Conservation (phyloP, 2,797 vertebrate species). For the Rhinoraja longicauda region DNA sequence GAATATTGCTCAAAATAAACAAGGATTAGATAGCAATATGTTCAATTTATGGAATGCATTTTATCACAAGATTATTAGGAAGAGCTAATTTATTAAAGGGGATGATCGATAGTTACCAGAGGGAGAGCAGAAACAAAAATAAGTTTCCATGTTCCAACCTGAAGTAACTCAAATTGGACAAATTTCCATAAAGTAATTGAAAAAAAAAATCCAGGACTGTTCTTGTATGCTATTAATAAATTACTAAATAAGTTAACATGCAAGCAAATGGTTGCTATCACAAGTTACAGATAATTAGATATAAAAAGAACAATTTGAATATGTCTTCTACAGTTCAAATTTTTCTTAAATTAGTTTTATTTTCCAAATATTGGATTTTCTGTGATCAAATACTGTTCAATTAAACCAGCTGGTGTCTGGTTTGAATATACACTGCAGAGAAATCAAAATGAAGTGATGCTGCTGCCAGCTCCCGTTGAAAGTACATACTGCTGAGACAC, state of each 20-base stretch:
- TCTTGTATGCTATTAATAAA: background rate
- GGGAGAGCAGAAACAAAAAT: background rate
- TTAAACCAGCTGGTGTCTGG: background rate
- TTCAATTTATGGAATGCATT: background rate
- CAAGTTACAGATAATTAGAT: background rate
- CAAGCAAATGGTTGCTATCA: background rate
- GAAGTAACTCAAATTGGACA: background rate
- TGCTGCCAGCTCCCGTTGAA: background rate
- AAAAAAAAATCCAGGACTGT: background rate
- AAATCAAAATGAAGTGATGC: background rate
- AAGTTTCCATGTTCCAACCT: background rate
- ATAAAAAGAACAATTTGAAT: background rate
- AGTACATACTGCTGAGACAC: background rate
- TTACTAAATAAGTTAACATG: background rate
- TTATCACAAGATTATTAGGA: no score
- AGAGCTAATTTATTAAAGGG: background rate
- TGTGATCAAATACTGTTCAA: background rate
- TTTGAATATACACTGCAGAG: background rate
- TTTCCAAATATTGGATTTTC: background rate
- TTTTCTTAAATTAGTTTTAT: background rate
- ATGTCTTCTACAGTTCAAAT: background rate
- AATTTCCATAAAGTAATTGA: background rate
- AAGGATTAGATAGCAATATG: background rate
- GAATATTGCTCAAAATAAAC: background rate
- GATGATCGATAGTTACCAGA: background rate